These are phyloP conservation scores for Strongylocentrotus purpuratus DNA, from an alignment of 35 echinoderm and acorn worm species.

Conservation along the genomic window DNA sequence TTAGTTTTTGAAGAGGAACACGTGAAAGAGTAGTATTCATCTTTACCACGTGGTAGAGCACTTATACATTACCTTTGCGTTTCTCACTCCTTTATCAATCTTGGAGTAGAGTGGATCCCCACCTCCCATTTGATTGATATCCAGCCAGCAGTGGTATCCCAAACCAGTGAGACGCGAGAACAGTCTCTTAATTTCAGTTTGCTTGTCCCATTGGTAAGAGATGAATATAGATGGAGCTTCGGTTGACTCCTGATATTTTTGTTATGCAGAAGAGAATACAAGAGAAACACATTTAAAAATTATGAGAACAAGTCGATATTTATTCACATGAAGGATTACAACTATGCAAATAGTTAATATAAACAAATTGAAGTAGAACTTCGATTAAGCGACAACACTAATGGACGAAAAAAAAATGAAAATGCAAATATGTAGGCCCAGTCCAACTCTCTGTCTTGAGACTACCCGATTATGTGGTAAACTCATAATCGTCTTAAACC, in stretches of 20 bases:
- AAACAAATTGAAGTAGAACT: too few species aligned
- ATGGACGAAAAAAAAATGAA: too few species aligned
- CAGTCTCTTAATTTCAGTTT: slow-evolving; percentile 89
- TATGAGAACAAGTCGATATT: too few species aligned
- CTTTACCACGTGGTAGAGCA: too few species aligned
- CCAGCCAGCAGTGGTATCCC: slow-evolving; percentile 89
- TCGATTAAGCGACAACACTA: too few species aligned
- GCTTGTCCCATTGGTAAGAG: slow-evolving; percentile 96
- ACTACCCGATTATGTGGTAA: not conserved
- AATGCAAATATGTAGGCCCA: too few species aligned
- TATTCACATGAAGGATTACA: too few species aligned
- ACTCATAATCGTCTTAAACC: too few species aligned
- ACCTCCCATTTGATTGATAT: slow-evolving; percentile 97
- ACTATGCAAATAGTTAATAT: too few species aligned
- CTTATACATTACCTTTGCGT: slow-evolving; percentile 86
- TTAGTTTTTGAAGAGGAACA: too few species aligned
- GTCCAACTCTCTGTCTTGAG: not conserved
- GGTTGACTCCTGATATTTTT: slow-evolving; percentile 40
- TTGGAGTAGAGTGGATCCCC: slow-evolving; percentile 93
- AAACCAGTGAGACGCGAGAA: slow-evolving; percentile 72
- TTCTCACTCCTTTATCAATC: slow-evolving; percentile 92
- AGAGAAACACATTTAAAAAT: too few species aligned
- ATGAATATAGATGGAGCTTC: slow-evolving; percentile 75
- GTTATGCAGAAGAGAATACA: not conserved
- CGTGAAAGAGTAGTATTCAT: too few species aligned